A percentile compares a stretch with the other conserved stretches of the same genome.
Evolutionary conservation across 1,140 invertebrate species (phyloP).

Genomic region (Macrobrachium nipponense): DNA sequence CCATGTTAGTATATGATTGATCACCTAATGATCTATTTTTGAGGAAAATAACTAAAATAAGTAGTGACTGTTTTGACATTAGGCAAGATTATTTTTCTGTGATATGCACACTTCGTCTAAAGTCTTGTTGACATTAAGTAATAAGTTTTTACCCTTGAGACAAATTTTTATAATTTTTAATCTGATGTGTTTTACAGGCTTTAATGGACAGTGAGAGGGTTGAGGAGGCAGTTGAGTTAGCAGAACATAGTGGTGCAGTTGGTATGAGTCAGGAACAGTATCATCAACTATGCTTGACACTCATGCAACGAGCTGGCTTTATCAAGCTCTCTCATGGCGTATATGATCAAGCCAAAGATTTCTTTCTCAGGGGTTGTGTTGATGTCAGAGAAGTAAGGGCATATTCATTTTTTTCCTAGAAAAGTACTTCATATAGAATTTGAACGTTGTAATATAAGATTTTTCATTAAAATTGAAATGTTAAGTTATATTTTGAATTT

Average conservation of each 20-base stretch:
- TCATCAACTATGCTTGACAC: constrained; percentile 66
- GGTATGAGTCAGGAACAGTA: constrained; percentile 70
- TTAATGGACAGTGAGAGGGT: constrained; percentile 70
- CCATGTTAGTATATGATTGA: too few relatives aligned
- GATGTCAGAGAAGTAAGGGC: constrained; percentile 70
- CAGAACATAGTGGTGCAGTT: constrained; percentile 69
- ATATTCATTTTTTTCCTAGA: constrained; percentile 27
- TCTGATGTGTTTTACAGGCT: constrained; percentile 68
- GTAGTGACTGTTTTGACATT: too few relatives aligned
- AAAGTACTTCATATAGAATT: background rate
- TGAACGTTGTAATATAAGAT: background rate
- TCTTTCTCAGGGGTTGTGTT: constrained; percentile 69
- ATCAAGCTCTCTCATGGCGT: constrained; percentile 71
- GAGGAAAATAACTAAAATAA: too few relatives aligned
- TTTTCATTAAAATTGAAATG: background rate
- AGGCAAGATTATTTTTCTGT: too few relatives aligned
- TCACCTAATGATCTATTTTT: too few relatives aligned
- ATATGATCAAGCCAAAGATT: constrained; percentile 70
- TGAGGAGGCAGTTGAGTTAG: constrained; percentile 71
- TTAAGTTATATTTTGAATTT: background rate
- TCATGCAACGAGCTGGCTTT: constrained; percentile 72
- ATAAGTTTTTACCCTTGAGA: too few relatives aligned
- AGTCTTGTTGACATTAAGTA: too few relatives aligned
- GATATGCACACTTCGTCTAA: too few relatives aligned
- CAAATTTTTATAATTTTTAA: constrained; percentile 9